Percentiles rank a stretch among this genome's conserved stretches.
Conservation (phyloP, 2,113 vertebrate genomes). For the Morone chrysops region DNA sequence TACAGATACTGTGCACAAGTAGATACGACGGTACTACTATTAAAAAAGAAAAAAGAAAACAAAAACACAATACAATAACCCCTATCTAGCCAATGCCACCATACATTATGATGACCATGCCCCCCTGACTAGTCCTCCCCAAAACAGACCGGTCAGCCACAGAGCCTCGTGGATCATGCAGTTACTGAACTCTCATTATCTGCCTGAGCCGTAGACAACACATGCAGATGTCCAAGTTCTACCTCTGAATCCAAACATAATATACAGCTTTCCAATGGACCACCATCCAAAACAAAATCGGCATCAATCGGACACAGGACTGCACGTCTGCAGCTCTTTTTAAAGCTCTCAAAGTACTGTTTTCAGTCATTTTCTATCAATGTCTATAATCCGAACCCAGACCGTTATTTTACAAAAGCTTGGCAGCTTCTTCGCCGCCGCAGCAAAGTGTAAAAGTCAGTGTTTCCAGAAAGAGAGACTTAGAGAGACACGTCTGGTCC, state of each 20-base stretch:
- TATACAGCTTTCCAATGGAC: slow-evolving; percentile 54
- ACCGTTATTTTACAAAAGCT: slow-evolving; percentile 66
- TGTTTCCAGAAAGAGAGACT: slow-evolving; percentile 81
- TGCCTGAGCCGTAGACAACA: slow-evolving; percentile 56
- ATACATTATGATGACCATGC: slow-evolving; percentile 42
- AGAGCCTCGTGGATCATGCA: slow-evolving; percentile 48
- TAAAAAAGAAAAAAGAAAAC: slow-evolving; percentile 32
- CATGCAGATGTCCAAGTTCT: slow-evolving; percentile 54
- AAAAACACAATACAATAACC: slow-evolving; percentile 61
- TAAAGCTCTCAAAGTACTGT: slow-evolving; percentile 81
- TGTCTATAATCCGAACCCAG: slow-evolving; percentile 62
- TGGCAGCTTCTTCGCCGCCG: slow-evolving; percentile 44
- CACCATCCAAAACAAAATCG: slow-evolving; percentile 50
- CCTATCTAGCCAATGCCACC: slow-evolving; percentile 56
- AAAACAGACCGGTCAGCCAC: slow-evolving; percentile 40
- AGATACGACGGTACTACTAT: slow-evolving; percentile 80
- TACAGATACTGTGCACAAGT: slow-evolving; percentile 89
- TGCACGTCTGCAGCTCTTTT: slow-evolving; percentile 63
- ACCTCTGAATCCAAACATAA: slow-evolving; percentile 52
- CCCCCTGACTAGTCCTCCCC: slow-evolving; percentile 36
- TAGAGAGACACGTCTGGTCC: slow-evolving; percentile 61
- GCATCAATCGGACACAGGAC: slow-evolving; percentile 45
- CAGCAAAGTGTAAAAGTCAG: slow-evolving; percentile 75
- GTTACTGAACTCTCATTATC: slow-evolving; percentile 53
- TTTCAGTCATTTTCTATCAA: slow-evolving; percentile 70